phyloP scores from a whole-genome alignment of 2,888 invertebrate species.

The Malthinus flaveolus region DNA sequence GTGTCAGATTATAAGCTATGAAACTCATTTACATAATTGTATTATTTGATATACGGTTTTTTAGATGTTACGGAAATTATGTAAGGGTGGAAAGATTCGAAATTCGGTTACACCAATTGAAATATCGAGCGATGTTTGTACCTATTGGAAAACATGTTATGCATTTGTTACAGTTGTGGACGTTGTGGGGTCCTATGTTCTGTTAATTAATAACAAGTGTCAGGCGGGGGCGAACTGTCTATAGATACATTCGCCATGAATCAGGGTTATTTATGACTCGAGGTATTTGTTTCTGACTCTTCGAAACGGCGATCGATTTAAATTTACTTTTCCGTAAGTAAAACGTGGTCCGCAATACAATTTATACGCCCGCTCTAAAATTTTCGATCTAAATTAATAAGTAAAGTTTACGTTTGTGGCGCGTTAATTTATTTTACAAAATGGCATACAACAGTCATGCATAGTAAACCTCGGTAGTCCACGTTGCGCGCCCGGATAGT shows the following conservation, averaged over 20 bases:
- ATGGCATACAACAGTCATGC: conserved; percentile 23
- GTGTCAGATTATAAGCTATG: conserved; percentile 50
- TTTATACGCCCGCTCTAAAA: background rate
- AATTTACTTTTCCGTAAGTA: conserved; percentile 22
- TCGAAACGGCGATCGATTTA: conserved; percentile 20
- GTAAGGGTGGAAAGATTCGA: conserved; percentile 13
- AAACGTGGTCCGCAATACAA: conserved; percentile 13
- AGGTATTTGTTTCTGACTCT: conserved; percentile 38
- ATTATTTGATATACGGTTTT: conserved; percentile 37
- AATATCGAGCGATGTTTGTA: conserved; percentile 25
- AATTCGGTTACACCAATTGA: conserved; percentile 30
- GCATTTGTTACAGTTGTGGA: conserved; percentile 38
- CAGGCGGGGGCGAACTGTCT: conserved; percentile 45
- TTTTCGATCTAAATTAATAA: conserved; percentile 23
- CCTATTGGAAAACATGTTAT: conserved; percentile 35
- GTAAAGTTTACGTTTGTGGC: conserved; percentile 14
- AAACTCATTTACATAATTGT: conserved; percentile 46
- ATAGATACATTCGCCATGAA: conserved; percentile 45
- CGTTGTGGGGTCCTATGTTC: conserved; percentile 40
- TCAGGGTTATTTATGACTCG: conserved; percentile 47
- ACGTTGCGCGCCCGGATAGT: conserved; percentile 19
- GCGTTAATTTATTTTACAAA: conserved; percentile 23
- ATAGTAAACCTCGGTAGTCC: conserved; percentile 29
- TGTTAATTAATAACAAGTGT: conserved; percentile 49
- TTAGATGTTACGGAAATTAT: conserved; percentile 34